phyloP scores from a whole-genome alignment of 2,888 invertebrate genomes.

The Megamerina dolium region DNA sequence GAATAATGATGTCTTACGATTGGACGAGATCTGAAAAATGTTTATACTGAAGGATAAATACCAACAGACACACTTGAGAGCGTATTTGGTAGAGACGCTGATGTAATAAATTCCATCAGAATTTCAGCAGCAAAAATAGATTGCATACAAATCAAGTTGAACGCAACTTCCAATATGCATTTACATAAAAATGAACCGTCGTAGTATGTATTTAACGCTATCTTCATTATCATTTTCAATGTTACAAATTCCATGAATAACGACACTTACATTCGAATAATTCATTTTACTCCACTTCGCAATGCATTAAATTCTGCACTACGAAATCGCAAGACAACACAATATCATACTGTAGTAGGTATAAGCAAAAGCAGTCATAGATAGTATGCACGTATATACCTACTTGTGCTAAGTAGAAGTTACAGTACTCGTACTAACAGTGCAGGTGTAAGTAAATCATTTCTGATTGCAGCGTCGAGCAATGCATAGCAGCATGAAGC shows the following conservation, averaged over 20 bases:
- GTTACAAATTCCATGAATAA: constrained; percentile 21
- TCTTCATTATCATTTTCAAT: constrained; percentile 14
- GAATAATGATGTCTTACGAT: too few relatives aligned
- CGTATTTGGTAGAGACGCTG: too few relatives aligned
- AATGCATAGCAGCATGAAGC: not conserved
- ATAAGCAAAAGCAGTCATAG: not conserved
- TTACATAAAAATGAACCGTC: constrained; percentile 19
- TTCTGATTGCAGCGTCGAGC: constrained; percentile 16
- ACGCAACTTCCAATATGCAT: constrained; percentile 38
- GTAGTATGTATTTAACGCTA: constrained; percentile 11
- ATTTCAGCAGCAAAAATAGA: too few relatives aligned
- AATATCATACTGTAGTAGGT: constrained; percentile 2
- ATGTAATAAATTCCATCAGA: too few relatives aligned
- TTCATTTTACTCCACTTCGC: constrained; percentile 41
- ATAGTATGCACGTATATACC: not conserved
- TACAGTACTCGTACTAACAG: too few relatives aligned
- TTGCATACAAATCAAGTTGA: constrained; percentile 42
- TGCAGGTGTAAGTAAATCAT: constrained; percentile 40
- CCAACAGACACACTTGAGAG: too few relatives aligned
- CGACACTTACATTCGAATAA: constrained; percentile 41
- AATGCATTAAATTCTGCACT: constrained; percentile 32
- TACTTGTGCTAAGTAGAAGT: too few relatives aligned
- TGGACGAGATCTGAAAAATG: too few relatives aligned
- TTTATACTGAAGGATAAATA: too few relatives aligned
- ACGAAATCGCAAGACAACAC: too few relatives aligned